Evolutionary conservation across 2,888 invertebrate species (phyloP), one percentile per base, ranked within the genome.

Genomic region (Toxonevra muliebris): DNA sequence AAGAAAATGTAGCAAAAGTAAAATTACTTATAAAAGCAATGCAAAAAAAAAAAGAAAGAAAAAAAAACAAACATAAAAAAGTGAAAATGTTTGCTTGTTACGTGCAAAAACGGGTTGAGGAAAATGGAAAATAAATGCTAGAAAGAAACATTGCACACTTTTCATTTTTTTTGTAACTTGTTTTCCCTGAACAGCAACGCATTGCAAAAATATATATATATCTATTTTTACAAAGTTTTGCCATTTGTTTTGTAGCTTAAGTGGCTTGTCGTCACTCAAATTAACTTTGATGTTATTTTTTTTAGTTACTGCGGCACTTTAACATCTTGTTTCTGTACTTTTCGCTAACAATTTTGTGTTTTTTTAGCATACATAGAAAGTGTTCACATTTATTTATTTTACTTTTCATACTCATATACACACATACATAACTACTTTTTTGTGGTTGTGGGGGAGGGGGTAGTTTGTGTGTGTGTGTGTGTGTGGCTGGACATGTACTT

Each of bases 181-280:
- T 13, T 48, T 13, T 15, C 30, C 30, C 30, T 4, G 30, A 30
- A 7, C 30, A 2, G 30, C 30, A 30, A 30, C 30, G 30, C 30
- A 30, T 30, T n/a, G n/a, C n/a, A 11, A 45, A 45, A 45, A 45
- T 2, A 13, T 45, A 45, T 45, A 2, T 11, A 42, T 7, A 10
- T 42, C 41, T 42, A 59, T 13, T 17, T 9, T 15, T 62, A 65
- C 58, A 43, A 52, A 58, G 53, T 58, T 65, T 59, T 65, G 50
- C 54, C 66, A 66, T 61, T 66, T 66, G 66, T 55, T 4, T 30
- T 30, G 30, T 61, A 55, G 66, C 57, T 66, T 55, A 61, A 66
- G 66, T 66, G 61, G 50, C 55, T 40, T 65, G 65, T 65, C 52
- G 58, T 20, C 50, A 15, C n/a, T 17, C 42, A 59, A 41, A 59